Evolutionary conservation across 2,888 invertebrate genomes (phyloP).

Genomic region (Chironomus riparius): DNA sequence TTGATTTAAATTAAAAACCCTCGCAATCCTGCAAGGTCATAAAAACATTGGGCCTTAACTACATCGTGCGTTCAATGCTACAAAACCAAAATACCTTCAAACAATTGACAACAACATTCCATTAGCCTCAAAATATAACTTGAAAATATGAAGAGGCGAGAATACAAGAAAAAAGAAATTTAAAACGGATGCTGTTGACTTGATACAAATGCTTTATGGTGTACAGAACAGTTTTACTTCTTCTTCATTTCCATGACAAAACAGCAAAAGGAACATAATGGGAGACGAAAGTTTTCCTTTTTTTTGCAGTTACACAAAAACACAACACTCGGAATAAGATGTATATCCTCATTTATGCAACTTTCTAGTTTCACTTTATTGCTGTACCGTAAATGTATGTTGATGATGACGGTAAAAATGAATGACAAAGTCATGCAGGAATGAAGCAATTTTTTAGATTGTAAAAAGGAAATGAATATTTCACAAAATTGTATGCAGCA

Average conservation of each 20-base stretch:
- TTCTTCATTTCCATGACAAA: too few species aligned
- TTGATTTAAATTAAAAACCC: too few species aligned
- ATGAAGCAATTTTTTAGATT: background rate
- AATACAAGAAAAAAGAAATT: background rate
- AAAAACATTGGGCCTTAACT: too few species aligned
- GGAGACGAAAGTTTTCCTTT: background rate
- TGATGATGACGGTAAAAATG: background rate
- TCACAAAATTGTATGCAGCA: background rate
- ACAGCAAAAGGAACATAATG: too few species aligned
- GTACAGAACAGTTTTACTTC: too few species aligned
- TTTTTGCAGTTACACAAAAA: background rate
- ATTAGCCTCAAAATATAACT: too few species aligned
- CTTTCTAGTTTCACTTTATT: background rate
- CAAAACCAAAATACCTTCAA: too few species aligned
- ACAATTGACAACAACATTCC: too few species aligned
- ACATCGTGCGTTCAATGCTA: too few species aligned
- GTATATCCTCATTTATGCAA: background rate
- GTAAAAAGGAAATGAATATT: background rate
- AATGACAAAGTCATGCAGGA: slow-evolving; percentile 12
- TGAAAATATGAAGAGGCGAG: background rate
- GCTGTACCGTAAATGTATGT: background rate
- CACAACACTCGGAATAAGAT: background rate
- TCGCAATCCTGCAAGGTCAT: too few species aligned
- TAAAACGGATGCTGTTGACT: background rate
- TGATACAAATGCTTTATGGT: background rate